These are phyloP conservation scores for Odontamblyopus lacepedii DNA, from an alignment of 2,797 vertebrate species.

Conservation along the genomic window DNA sequence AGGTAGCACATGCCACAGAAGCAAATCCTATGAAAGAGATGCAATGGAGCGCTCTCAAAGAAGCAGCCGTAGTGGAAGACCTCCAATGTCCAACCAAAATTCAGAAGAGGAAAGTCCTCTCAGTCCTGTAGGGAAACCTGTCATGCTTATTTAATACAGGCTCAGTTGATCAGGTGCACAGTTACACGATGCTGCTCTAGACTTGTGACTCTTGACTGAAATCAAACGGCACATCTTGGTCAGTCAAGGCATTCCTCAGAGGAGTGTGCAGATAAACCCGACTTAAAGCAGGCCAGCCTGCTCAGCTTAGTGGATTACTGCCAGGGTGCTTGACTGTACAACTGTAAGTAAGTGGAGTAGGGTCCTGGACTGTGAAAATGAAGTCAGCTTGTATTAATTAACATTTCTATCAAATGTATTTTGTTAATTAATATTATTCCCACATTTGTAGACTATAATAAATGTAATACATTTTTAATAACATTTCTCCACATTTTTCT, in stretches of 20 bases:
- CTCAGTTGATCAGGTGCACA: constrained; percentile 10
- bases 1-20: constrained; percentile 84
- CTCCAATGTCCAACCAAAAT: constrained; percentile 89
- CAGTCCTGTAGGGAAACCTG: constrained; percentile 90
- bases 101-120: constrained; percentile 97
- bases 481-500: constrained; percentile 22
- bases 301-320: constrained; percentile 61
- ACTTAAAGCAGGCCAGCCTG: constrained; percentile 55
- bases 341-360: constrained; percentile 18
- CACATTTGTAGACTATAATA: background rate
- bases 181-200: background rate
- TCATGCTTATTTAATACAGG: constrained; percentile 37
- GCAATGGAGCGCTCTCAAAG: constrained; percentile 88
- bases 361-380: background rate
- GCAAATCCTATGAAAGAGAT: constrained; percentile 93
- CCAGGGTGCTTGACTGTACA: constrained; percentile 44
- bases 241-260: constrained; percentile 21
- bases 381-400: background rate
- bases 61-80: constrained; percentile 82
- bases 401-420: background rate
- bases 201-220: constrained; percentile 21
- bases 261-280: constrained; percentile 63
- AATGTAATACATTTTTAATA: background rate
- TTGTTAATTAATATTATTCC: background rate
- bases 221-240: constrained; percentile 12